Evolutionary conservation across 2,888 invertebrate genomes (phyloP), one percentile per base, ranked within the genome.

Genomic region (Physocephala rufipes): DNA sequence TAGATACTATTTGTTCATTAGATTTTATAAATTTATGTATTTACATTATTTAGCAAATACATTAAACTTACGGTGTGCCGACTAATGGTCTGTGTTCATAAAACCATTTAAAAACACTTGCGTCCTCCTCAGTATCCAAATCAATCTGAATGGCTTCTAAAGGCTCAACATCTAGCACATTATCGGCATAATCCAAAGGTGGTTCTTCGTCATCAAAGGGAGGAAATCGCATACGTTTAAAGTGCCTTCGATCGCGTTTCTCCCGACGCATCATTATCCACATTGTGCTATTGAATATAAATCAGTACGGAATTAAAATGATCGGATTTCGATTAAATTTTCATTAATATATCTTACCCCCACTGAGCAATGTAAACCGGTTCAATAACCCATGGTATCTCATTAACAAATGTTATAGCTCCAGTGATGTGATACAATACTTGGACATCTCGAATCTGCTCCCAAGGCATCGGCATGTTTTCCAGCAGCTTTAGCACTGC

Each of bases 381-480:
- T 83, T 99, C 99, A 79, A 99, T 95, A 2, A 99, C 97, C 97
- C 99, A 98, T 1, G 99, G 99, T 80, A 99, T 99, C 89, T 99
- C 99, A 88, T 99, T 99, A 3, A 99, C 98, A 87, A 99, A 99
- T 9, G 99, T 99, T 74, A 99, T 99, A 16, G 99, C 99, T 63
- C 99, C 99, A 12, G 99, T 99, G 74, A 99, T 99, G 82, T 99
- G 99, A 85, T 99, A 99, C 30, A 99, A 88, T 9, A 97, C 97
- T 87, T 96, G 95, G 0, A 98, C 97, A 86, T 99, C 99, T 74
- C 99, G 89, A 75, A 99, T 99, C 87, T 99, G 99, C 86, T 99
- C 99, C 99, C 99, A 99, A 0, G 99, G 99, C 99, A 99, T 99
- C 0, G 99, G 99, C 99, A 99, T 99, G 86, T 99, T 99, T 86